Base-by-base conservation (phyloP, 2,113 vertebrate genomes). In the Microcebus griseorufus region DNA sequence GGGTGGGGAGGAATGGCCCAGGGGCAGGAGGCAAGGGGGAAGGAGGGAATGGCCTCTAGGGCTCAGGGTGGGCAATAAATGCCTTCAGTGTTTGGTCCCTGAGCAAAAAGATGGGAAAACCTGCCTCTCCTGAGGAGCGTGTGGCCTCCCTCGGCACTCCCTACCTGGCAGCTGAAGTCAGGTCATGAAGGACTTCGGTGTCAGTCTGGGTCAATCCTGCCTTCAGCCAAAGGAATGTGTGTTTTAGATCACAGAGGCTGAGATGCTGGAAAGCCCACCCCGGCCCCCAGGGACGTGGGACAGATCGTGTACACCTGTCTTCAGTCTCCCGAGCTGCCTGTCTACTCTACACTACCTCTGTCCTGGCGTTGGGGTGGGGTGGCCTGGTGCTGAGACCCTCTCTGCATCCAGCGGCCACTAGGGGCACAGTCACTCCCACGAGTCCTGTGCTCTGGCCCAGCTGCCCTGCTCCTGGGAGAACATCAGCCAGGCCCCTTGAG, bases 141-240 rank as follows among this genome's bases (percentile, higher is more conserved):
- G 20, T 18, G 69, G 75, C 76, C 95, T 70, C 58, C 75, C 83
- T 83, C 1, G 2, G 89, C 67, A 64, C 86, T 39, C 83, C 69
- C 69, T 13, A 83, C 82, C 27, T 76, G 60, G 53, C 76, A 51
- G 82, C 80, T 73, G 25, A 80, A 79, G 64, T 87, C 6, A 11
- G 89, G 79, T 88, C 42, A 60, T 53, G 67, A 94, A 48, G 37
- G 80, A 72, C 55, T 64, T 79, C 73, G 34, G 78, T 48, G 37
- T 78, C 67, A 58, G 70, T 93, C 39, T 72, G 92, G 55, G 60
- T 72, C 62, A 37, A 83, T 64, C 73, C 37, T 80, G 3, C 23
- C 82, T 83, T 55, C 96, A 97, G 82, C 93, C 88, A 64, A 83
- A 67, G 9, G 22, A 72, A 13, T 16, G 10, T n/a, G 22, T 80